These are phyloP conservation scores for Percopsis omiscomaycus DNA, from an alignment of 2,797 vertebrate genomes.

Conservation along the genomic window DNA sequence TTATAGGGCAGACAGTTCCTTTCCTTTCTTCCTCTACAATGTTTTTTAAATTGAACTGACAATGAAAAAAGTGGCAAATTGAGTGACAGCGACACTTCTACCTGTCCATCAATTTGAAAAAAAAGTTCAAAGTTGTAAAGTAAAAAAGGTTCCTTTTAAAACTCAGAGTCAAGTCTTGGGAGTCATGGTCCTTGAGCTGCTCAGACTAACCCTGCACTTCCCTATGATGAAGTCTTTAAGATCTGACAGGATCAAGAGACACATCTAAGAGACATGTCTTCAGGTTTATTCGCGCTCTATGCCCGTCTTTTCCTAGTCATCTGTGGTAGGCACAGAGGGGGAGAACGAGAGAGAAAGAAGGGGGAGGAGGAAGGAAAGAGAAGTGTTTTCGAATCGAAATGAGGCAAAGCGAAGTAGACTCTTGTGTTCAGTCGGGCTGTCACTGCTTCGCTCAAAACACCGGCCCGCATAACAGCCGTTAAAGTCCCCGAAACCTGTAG, in stretches of 20 bases:
- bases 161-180: slow-evolving; percentile 59
- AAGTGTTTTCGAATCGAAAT: slow-evolving; percentile 76
- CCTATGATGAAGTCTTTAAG: slow-evolving; percentile 76
- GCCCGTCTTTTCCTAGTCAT: slow-evolving; percentile 70
- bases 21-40: slow-evolving; percentile 22
- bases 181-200: slow-evolving; percentile 63
- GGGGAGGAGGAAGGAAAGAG: slow-evolving; percentile 24
- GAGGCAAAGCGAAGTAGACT: slow-evolving; percentile 60
- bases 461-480: slow-evolving; percentile 61
- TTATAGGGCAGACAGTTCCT: slow-evolving; percentile 20
- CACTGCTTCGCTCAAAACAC: slow-evolving; percentile 77
- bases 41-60: slow-evolving; percentile 24
- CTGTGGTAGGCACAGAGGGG: slow-evolving; percentile 64
- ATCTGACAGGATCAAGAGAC: slow-evolving; percentile 79
- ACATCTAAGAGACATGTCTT: slow-evolving; percentile 77
- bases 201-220: slow-evolving; percentile 64
- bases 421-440: slow-evolving; percentile 67
- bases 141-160: slow-evolving; percentile 27
- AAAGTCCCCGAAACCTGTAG: slow-evolving; percentile 62
- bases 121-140: slow-evolving; percentile 31
- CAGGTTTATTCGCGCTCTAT: slow-evolving; percentile 77
- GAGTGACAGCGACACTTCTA: slow-evolving; percentile 24
- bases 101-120: slow-evolving; percentile 53
- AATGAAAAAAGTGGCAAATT: slow-evolving; percentile 21
- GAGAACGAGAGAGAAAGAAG: slow-evolving; percentile 34